phyloP scores from a whole-genome alignment of 2,888 invertebrate genomes.

The Chaitophorus viminalis region DNA sequence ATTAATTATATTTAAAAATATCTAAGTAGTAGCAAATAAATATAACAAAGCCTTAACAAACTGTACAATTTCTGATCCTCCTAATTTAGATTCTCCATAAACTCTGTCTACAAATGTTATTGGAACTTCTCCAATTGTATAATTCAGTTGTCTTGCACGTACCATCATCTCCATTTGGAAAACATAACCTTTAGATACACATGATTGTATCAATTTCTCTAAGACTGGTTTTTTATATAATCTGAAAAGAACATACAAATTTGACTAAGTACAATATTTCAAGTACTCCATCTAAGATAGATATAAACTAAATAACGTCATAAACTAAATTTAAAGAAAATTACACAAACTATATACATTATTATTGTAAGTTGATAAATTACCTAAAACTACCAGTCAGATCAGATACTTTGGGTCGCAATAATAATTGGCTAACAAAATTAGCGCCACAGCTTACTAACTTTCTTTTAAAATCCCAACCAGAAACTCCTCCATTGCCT shows the following conservation, averaged over 20 bases:
- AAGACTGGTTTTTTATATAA: conserved; percentile 91
- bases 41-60: conserved; percentile 91
- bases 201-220: conserved; percentile 84
- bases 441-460: conserved; percentile 80
- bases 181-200: conserved; percentile 97
- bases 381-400: conserved; percentile 95
- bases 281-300: neutral
- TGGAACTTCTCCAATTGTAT: conserved; percentile 89
- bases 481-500: conserved; percentile 91
- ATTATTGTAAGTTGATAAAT: conserved; percentile 22
- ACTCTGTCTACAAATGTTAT: conserved; percentile 98
- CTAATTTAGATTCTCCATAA: conserved; percentile 97
- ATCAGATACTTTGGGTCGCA: conserved; percentile 94
- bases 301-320: too few species aligned
- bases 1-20: neutral
- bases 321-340: too few species aligned
- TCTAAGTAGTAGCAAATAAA: conserved; percentile 68
- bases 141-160: conserved; percentile 86
- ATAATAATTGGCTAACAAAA: conserved; percentile 77
- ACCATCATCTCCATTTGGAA: conserved; percentile 99
- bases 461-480: conserved; percentile 97
- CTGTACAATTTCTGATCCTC: conserved; percentile 92
- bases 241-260: conserved; percentile 69
- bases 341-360: too few species aligned
- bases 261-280: neutral